Base-by-base conservation (phyloP, 2,888 invertebrate genomes). In the Philhelius pedissequus region DNA sequence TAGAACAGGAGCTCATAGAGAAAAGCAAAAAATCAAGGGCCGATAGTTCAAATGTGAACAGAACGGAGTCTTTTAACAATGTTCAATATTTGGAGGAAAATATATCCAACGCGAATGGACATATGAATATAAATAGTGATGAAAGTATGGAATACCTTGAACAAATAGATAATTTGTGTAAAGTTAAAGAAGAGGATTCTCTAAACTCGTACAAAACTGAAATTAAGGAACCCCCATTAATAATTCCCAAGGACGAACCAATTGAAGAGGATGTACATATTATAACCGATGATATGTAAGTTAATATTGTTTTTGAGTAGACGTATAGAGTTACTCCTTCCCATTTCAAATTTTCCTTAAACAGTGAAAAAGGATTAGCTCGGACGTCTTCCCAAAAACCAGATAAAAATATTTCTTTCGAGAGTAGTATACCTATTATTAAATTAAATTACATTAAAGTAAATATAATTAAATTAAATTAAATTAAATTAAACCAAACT, bases 221-320 rank as follows among this genome's bases (percentile, higher is more conserved):
- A 8, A 87, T 89, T 56, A 45, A 84, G 82, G 86, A 87, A 30
- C 87, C 81, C 40, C 74, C 80, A 70, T 79, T 89, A 74, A 18
- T 88, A 70, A 82, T 88, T 52, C 90, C 91, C 1, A 92, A 92
- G 84, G 88, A 90, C n/a, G 92, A 92, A 52, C 91, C 91, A 9
- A 89, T 91, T 25, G 91, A 89, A 9, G 88, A 88, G 0, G 87
- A 88, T 3, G 20, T 68, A 22, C 50, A 73, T 13, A n/a, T 58
- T 22, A 52, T 58, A 38, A 38, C n/a, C 4, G 58, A 38, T n/a
- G 38, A 54, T 13, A 20, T 20, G 56, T 35, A 35, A 56, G 56
- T 48, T 4, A 9, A 22, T 2, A 45, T n/a, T n/a, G n/a, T n/a
- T n/a, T n/a, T n/a, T n/a, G n/a, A n/a, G n/a, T n/a, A n/a, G n/a